Conservation (phyloP, 2,797 vertebrate genomes). For the Malacoctenus gilli region DNA sequence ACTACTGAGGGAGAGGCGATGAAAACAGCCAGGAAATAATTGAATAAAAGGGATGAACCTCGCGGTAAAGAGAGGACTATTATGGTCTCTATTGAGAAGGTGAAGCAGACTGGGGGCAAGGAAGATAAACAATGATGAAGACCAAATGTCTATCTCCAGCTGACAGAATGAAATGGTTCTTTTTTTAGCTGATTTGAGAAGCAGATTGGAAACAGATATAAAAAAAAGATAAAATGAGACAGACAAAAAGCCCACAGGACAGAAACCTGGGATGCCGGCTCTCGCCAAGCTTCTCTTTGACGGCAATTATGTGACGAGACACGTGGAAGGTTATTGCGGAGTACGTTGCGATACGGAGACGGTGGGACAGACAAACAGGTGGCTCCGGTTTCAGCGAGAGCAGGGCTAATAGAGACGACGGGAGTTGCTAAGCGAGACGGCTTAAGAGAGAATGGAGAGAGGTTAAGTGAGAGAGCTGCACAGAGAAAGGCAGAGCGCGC, state of each 20-base stretch:
- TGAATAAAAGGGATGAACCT: conserved; percentile 54
- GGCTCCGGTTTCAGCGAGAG: conserved; percentile 22
- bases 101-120: conserved; percentile 32
- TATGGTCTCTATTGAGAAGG: conserved; percentile 30
- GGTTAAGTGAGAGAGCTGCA: conserved; percentile 56
- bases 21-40: conserved; percentile 53
- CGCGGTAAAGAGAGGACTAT: conserved; percentile 27
- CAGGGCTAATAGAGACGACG: conserved; percentile 38
- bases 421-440: conserved; percentile 43
- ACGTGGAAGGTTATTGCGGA: conserved; percentile 20
- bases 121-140: conserved; percentile 33
- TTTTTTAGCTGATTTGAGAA: conserved; percentile 17
- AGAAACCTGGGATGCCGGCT: conserved; percentile 39
- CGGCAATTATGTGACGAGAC: conserved; percentile 40
- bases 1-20: conserved; percentile 40
- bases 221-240: conserved; percentile 44
- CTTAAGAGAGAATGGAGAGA: conserved; percentile 36
- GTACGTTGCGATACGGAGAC: neutral
- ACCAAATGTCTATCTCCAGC: conserved; percentile 34
- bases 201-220: conserved; percentile 7
- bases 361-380: conserved; percentile 4
- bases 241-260: conserved; percentile 51
- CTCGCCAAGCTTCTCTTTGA: conserved; percentile 43
- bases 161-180: conserved; percentile 29
- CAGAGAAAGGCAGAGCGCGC: conserved; percentile 23